Evolutionary conservation across 2,797 vertebrate species (phyloP).

Genomic region (Melanogrammus aeglefinus): DNA sequence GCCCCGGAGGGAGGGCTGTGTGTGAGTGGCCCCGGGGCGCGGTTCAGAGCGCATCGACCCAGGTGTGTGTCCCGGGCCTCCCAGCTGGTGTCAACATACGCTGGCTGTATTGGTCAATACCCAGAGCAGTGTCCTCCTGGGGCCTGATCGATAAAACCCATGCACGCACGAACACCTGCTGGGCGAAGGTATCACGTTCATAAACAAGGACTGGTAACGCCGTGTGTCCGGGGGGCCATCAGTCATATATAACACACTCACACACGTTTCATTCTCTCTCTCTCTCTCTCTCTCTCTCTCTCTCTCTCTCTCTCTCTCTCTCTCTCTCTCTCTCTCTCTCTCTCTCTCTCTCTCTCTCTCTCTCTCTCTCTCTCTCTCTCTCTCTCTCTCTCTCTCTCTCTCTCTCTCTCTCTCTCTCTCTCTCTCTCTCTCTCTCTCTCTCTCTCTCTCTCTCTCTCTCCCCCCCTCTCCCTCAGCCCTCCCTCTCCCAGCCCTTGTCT

Average conservation of each 20-base stretch:
- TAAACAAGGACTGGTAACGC: background rate
- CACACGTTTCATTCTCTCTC: background rate
- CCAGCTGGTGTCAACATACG: conserved; percentile 18
- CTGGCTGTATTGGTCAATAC: conserved; percentile 21
- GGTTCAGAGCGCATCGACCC: conserved; percentile 26
- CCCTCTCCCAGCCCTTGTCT: conserved; percentile 46
- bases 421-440: background rate
- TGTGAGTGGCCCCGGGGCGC: background rate
- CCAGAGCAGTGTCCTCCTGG: conserved; percentile 17
- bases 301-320: conserved; percentile 1
- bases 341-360: too few relatives aligned
- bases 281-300: conserved; percentile 31
- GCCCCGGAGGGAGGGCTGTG: too few relatives aligned
- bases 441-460: background rate
- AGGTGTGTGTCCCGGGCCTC: conserved; percentile 8
- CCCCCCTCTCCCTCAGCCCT: conserved; percentile 8
- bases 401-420: too few relatives aligned
- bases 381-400: background rate
- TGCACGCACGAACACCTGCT: too few relatives aligned
- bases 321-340: too few relatives aligned
- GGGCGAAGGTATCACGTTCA: too few relatives aligned
- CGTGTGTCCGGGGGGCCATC: background rate
- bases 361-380: background rate
- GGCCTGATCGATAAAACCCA: conserved; percentile 23
- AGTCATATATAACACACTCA: background rate